phyloP scores from a whole-genome alignment of 2,888 invertebrate species.

The Phrixothrix hirtus region DNA sequence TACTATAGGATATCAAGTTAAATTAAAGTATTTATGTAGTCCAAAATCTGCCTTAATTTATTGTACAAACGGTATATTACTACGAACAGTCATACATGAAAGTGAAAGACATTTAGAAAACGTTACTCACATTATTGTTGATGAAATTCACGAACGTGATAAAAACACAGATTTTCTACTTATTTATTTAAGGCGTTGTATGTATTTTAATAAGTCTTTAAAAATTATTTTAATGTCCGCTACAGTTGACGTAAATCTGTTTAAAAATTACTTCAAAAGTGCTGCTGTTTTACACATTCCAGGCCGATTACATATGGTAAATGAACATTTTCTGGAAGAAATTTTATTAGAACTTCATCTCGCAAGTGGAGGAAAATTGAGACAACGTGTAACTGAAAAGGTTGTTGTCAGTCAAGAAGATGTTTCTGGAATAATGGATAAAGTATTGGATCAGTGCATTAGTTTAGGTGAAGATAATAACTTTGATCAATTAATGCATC shows the following conservation, averaged over 20 bases:
- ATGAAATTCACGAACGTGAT: conserved; percentile 96
- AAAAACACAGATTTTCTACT: conserved; percentile 90
- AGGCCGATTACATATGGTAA: conserved; percentile 75
- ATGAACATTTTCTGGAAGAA: conserved; percentile 79
- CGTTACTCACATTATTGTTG: conserved; percentile 86
- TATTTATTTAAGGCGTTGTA: conserved; percentile 77
- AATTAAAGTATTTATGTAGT: conserved; percentile 83
- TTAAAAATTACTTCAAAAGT: conserved; percentile 83
- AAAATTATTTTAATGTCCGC: conserved; percentile 94
- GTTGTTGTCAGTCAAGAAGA: background rate
- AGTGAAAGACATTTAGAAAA: conserved; percentile 69
- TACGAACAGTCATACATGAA: conserved; percentile 80
- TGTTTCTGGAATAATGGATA: conserved; percentile 60
- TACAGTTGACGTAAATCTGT: conserved; percentile 81
- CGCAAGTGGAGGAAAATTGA: too few species aligned
- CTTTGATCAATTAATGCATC: conserved; percentile 67
- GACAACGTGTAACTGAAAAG: background rate
- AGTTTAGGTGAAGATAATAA: conserved; percentile 61
- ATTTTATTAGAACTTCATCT: conserved; percentile 64
- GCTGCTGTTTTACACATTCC: conserved; percentile 19
- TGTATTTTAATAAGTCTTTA: conserved; percentile 71
- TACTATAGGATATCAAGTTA: conserved; percentile 87
- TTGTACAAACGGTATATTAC: conserved; percentile 88
- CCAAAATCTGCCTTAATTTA: conserved; percentile 82
- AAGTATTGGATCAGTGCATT: conserved; percentile 66